Percentiles rank a stretch among this genome's conserved stretches.
Conservation (phyloP, 2,888 invertebrate species). For the Timema cristinae region DNA sequence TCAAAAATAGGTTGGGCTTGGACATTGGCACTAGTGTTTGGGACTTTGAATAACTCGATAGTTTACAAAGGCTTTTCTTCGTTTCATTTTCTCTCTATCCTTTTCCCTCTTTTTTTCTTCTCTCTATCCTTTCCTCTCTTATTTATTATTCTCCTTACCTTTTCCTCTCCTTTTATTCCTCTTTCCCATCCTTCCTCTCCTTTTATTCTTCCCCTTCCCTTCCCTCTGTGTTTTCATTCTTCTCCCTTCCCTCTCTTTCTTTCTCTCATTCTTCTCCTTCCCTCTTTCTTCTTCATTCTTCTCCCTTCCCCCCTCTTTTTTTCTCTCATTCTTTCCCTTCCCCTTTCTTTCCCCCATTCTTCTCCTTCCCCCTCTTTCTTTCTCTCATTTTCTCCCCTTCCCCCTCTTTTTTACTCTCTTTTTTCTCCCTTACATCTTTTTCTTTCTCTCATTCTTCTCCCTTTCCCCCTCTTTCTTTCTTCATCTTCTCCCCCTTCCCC, state of each 20-base stretch:
- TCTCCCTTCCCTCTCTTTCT: constrained; percentile 1
- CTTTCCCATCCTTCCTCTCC: no score
- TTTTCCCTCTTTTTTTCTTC: no score
- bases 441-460: neutral
- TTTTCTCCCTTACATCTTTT: neutral
- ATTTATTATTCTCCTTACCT: no score
- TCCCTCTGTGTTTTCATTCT: no score
- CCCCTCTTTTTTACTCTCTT: neutral
- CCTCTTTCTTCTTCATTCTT: neutral
- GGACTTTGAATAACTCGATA: no score
- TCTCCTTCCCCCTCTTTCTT: neutral
- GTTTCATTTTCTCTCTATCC: no score
- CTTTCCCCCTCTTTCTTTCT: neutral
- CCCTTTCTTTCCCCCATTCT: neutral
- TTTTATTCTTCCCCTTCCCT: no score
- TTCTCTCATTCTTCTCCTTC: neutral
- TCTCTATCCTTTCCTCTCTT: no score
- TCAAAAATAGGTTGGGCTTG: no score
- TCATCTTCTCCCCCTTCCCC: neutral
- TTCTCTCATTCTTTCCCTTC: neutral
- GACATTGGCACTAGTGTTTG: no score
- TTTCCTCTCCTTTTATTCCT: no score
- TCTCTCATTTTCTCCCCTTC: neutral
- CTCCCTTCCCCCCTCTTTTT: constrained; percentile 1
- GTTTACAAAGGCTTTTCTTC: no score